Evolutionary conservation across 2,888 invertebrate species (phyloP).

Genomic region (Watsonalla binaria): DNA sequence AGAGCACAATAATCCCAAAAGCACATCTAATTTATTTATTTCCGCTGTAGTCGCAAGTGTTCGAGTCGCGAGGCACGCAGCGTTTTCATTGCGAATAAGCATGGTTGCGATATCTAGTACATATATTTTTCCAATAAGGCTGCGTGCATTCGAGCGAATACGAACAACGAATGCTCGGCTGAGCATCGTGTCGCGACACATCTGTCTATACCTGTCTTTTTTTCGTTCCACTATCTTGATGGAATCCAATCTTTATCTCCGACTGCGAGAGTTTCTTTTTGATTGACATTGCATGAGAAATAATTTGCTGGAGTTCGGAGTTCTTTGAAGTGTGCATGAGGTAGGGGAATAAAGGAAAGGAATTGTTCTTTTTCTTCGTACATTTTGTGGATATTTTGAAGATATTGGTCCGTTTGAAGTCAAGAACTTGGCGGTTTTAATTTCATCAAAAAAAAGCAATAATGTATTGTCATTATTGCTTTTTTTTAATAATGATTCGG

Average conservation of each 20-base stretch:
- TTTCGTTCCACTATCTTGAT: background rate
- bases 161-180: conserved; percentile 14
- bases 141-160: conserved; percentile 11
- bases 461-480: too few relatives aligned
- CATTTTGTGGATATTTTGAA: background rate
- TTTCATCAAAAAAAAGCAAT: too few relatives aligned
- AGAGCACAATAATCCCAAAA: background rate
- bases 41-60: background rate
- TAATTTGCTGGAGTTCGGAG: background rate
- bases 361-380: background rate
- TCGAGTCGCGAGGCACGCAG: background rate
- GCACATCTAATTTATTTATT: background rate
- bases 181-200: conserved; percentile 12
- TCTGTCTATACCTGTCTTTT: conserved; percentile 9
- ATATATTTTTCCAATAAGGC: conserved; percentile 17
- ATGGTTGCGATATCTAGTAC: conserved; percentile 3
- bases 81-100: conserved; percentile 1
- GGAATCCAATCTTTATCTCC: background rate
- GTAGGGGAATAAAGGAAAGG: background rate
- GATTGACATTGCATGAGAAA: background rate
- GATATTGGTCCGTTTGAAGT: background rate
- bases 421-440: background rate
- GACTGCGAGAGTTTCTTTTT: background rate
- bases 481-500: too few relatives aligned
- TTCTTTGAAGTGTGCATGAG: background rate